Evolutionary conservation across 2,888 invertebrate genomes (phyloP).

Genomic region (Polia nebulosa): DNA sequence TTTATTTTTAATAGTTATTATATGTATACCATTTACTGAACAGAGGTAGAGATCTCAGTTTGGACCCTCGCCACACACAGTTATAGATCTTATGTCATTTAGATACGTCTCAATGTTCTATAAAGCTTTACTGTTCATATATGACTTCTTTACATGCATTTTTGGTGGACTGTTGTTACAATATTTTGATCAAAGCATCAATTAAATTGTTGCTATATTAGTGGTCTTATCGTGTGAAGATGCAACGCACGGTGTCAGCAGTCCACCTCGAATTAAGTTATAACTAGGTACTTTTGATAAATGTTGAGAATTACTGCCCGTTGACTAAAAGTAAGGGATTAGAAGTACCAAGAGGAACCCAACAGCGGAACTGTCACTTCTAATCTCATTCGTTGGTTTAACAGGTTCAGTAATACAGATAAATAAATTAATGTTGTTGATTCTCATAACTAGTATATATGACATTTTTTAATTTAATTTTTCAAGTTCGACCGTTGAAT

Average conservation of each 20-base stretch:
- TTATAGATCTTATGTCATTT: constrained; percentile 47
- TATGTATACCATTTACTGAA: constrained; percentile 54
- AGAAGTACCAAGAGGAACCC: background rate
- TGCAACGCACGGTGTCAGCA: background rate
- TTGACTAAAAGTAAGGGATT: background rate
- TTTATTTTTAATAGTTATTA: constrained; percentile 62
- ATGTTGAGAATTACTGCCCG: constrained; percentile 34
- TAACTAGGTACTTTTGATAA: constrained; percentile 41
- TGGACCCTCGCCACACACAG: constrained; percentile 35
- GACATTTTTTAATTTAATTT: background rate
- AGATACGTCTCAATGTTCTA: constrained; percentile 42
- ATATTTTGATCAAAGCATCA: constrained; percentile 13
- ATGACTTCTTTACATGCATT: constrained; percentile 22
- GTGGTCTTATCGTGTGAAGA: constrained; percentile 7
- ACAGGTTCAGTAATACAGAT: constrained; percentile 1
- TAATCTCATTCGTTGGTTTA: background rate
- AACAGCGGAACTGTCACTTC: background rate
- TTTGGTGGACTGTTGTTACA: constrained; percentile 24
- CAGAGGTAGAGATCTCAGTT: constrained; percentile 70
- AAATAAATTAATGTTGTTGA: constrained; percentile 36
- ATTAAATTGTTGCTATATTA: constrained; percentile 34
- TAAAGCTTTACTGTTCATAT: constrained; percentile 36
- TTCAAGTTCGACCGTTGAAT: constrained; percentile 1
- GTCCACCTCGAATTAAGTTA: constrained; percentile 19
- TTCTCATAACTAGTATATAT: constrained; percentile 4